A percentile compares a stretch with the other conserved stretches of the same genome.
phyloP scores from a whole-genome alignment of 2,888 invertebrate species.

The Lithophane leautieri region DNA sequence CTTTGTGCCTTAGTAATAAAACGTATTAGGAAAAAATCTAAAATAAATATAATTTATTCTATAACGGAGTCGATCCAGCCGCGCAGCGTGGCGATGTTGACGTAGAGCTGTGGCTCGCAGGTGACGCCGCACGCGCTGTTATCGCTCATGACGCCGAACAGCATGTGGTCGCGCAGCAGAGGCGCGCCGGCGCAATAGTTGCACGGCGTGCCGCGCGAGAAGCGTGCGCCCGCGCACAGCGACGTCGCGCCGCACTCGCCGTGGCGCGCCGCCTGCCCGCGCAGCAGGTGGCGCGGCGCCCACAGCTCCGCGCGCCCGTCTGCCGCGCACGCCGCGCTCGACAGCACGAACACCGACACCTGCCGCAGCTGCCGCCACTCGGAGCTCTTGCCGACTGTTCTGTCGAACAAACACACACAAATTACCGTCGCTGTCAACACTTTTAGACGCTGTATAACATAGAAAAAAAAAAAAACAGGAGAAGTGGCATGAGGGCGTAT shows the following conservation, averaged over 20 bases:
- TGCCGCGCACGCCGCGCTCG: conserved; percentile 61
- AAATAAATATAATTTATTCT: conserved; percentile 53
- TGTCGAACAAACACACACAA: neutral
- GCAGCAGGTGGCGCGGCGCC: conserved; percentile 72
- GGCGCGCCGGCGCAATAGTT: conserved; percentile 82
- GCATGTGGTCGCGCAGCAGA: conserved; percentile 70
- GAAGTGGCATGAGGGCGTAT: no score
- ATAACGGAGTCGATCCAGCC: conserved; percentile 76
- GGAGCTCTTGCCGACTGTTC: conserved; percentile 63
- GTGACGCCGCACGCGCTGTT: conserved; percentile 75
- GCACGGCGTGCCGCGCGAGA: conserved; percentile 72
- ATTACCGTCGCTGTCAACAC: no score
- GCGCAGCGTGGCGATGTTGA: conserved; percentile 71
- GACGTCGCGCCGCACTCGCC: conserved; percentile 59
- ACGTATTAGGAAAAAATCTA: neutral
- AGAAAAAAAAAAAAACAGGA: no score
- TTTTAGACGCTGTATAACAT: no score
- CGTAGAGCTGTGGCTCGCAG: conserved; percentile 81
- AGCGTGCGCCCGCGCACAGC: conserved; percentile 71
- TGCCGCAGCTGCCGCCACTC: conserved; percentile 67
- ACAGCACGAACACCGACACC: conserved; percentile 64
- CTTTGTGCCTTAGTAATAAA: conserved; percentile 4
- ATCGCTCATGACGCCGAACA: conserved; percentile 77
- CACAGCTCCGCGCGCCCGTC: conserved; percentile 51
- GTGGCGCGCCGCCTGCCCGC: conserved; percentile 44